These are phyloP conservation scores for Poeciliopsis turneri DNA, from an alignment of 2,797 vertebrate genomes.

Conservation along the genomic window DNA sequence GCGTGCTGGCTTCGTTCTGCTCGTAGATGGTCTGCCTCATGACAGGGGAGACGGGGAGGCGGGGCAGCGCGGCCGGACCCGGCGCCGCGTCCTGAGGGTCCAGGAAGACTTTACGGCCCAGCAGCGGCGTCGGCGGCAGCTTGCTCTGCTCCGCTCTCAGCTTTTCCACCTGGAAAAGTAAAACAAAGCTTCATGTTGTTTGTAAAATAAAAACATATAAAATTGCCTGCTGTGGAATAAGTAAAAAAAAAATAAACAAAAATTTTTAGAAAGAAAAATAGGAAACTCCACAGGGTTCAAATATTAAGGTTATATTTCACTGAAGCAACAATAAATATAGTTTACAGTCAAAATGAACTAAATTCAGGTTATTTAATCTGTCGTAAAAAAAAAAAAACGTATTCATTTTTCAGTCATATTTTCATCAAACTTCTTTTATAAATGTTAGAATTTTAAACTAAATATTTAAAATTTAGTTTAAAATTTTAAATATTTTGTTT, in stretches of 20 bases:
- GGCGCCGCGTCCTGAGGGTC: constrained; percentile 82
- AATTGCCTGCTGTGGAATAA: not conserved
- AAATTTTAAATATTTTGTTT: too few relatives aligned
- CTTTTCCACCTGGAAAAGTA: constrained; percentile 86
- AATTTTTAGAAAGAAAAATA: not conserved
- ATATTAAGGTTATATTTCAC: not conserved
- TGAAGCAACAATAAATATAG: not conserved
- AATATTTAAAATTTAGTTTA: too few relatives aligned
- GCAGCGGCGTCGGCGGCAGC: constrained; percentile 88
- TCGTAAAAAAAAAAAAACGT: not conserved
- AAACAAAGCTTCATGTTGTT: not conserved
- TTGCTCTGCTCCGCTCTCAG: constrained; percentile 89
- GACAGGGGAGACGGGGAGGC: constrained; percentile 77
- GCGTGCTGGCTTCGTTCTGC: constrained; percentile 76
- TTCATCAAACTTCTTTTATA: not conserved
- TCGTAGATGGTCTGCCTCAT: constrained; percentile 85
- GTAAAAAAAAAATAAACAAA: not conserved
- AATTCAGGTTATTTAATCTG: not conserved
- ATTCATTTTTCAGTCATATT: not conserved
- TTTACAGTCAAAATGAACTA: not conserved
- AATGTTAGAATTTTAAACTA: not conserved
- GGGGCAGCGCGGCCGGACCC: constrained; percentile 70
- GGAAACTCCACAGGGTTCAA: not conserved
- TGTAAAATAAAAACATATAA: not conserved
- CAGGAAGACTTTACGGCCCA: constrained; percentile 91